Evolutionary conservation across 2,888 invertebrate species (phyloP).

Genomic region (Labia minor): DNA sequence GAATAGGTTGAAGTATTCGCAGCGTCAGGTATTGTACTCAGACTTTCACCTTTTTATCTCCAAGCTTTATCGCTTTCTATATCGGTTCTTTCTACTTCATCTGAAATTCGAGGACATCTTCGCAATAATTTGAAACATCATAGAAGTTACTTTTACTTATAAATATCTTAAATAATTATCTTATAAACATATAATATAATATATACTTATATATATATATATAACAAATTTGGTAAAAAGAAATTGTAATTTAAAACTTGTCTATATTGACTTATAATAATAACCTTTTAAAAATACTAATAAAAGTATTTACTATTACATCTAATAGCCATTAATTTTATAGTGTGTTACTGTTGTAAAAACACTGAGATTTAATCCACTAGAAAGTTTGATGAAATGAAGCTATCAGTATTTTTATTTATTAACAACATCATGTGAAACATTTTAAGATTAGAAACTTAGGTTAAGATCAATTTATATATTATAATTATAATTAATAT

Average conservation of each 20-base stretch:
- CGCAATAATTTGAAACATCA: neutral
- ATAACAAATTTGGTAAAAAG: neutral
- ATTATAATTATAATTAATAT: no score
- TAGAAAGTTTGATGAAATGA: constrained; percentile 13
- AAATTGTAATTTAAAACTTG: neutral
- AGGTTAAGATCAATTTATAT: no score
- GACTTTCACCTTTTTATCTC: constrained; percentile 4
- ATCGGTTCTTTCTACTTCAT: neutral
- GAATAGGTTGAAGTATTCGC: neutral
- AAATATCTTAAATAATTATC: no score
- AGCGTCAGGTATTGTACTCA: neutral
- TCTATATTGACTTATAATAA: constrained; percentile 2
- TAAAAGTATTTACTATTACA: constrained; percentile 1
- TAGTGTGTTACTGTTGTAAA: constrained; percentile 5
- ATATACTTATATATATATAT: no score
- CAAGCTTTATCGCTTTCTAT: neutral
- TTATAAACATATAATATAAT: no score
- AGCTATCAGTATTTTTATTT: neutral
- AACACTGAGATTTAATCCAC: neutral
- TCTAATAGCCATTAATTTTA: neutral
- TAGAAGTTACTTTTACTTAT: no score
- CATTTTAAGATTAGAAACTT: neutral
- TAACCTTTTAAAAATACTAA: neutral
- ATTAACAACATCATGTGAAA: neutral
- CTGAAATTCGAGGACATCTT: neutral